Evolutionary conservation across 2,797 vertebrate species (phyloP), one percentile per base, ranked within the genome.

Genomic region (Parauchenoglanis ngamensis): DNA sequence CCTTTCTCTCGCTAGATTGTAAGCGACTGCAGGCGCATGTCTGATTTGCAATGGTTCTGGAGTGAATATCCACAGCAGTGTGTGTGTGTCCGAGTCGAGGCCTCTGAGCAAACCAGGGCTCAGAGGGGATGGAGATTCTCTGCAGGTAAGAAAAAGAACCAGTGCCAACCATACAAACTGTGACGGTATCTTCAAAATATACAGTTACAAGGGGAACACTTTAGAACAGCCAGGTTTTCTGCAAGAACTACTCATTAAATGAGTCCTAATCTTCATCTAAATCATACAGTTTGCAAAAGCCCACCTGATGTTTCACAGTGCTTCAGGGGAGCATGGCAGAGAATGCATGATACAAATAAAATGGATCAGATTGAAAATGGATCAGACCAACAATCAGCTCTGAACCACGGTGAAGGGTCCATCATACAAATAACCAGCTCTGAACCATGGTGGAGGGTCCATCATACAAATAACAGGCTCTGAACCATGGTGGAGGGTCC

Each of bases 1-100:
- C 3, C n/a, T 35, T 2, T 15, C 23, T 57, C 7, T 25, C 15
- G 28, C 4, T 52, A 99, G 98, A 93, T 99, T 68, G 96, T 99
- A 91, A 98, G 97, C 1, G 98, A 99, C 15, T 91, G 97, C 0
- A 94, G 97, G 57, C 94, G 97, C 13, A 40, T 88, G 12, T 97
- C 97, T 0, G 98, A 98, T 1, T 89, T 99, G 82, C 93, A 95
- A 59, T 99, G 97, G 97, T 99, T 99, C 93, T 92, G 1, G 89
- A 89, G 91, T 0, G 72, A 91, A 49, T 98, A 96, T 0, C 95
- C 96, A 0, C 89, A 67, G 0, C 85, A 80, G 87, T 94, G 94
- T 0, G 93, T 90, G 87, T 94, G 93, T 0, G 94, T 99, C 56
- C 93, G 97, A 0, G 95, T 99, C 13, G 92, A 94, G 65, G 96